Base-by-base conservation (phyloP, 1,140 invertebrate genomes). In the Bilobella aurantiaca region DNA sequence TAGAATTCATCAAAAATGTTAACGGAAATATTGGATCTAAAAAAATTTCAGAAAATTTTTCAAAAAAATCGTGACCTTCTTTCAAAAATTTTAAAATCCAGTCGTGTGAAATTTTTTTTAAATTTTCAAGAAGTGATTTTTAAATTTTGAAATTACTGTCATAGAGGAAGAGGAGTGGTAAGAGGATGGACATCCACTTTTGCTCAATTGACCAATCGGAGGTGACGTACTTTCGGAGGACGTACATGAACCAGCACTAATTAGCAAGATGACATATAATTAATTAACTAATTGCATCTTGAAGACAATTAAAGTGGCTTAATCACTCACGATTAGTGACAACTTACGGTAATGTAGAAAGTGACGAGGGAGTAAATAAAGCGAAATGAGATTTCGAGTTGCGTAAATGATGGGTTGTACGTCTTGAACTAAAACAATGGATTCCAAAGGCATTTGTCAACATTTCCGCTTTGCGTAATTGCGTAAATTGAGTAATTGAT, bases 131-230 rank as follows among this genome's bases (percentile, higher is more conserved):
- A 27, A 5, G 53, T 42, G 8, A 42, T 12, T 42, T 42, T 42
- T 12, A 12, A 18, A 12, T 42, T 42, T 12, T 8, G 46, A 34
- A 66, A 82, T 83, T 81, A 96, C 93, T 91, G 80, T 98, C 90
- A 75, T 95, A 96, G 25, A 96, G 80, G 60, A 97, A 80, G 1
- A 97, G 80, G 1, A 95, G 77, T n/a, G 93, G 91, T 66, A 98
- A 79, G 28, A 98, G 80, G 27, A 93, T 78, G 0, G 90, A 90
- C 73, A 96, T 86, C 94, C 94, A 98, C 78, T 92, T 94, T 75
- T 98, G 94, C 79, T 98, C 95, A 71, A 96, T 95, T 2, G 94
- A 94, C 94, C 94, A 98, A 78, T 96, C 93, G 71, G 86, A 84
- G 1, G 93, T 80, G 0, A 87, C 84, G 80, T 92, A 97, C 76